A percentile compares a stretch with the other conserved stretches of the same genome.
Evolutionary conservation across 2,797 vertebrate species (phyloP).

Genomic region (Staurois parvus): DNA sequence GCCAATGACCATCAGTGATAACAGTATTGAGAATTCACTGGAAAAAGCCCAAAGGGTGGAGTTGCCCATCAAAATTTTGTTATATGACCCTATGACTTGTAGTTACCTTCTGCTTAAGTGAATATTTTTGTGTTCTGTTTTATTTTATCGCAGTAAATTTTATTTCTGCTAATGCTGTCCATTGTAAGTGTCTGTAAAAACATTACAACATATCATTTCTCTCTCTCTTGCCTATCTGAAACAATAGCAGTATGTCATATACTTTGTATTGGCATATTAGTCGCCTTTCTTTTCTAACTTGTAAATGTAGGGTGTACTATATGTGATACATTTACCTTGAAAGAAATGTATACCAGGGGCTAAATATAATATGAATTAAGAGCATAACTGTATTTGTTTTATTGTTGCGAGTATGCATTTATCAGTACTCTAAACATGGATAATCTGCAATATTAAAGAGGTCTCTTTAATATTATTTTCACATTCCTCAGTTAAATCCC

Average conservation of each 20-base stretch:
- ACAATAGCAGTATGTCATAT: neutral
- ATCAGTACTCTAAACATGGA: conserved; percentile 42
- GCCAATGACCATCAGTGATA: no score
- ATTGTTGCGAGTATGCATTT: conserved; percentile 18
- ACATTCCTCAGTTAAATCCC: conserved; percentile 54
- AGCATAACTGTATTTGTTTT: neutral
- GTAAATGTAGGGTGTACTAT: no score
- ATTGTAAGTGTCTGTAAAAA: neutral
- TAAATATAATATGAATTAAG: neutral
- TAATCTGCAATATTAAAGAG: conserved; percentile 44
- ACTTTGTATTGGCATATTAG: neutral
- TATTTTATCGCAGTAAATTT: no score
- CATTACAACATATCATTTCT: neutral
- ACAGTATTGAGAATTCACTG: no score
- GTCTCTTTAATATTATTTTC: conserved; percentile 48
- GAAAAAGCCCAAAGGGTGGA: no score
- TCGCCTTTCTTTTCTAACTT: no score
- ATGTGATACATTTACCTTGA: neutral
- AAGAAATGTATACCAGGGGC: neutral
- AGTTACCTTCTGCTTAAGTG: no score
- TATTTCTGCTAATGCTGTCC: no score
- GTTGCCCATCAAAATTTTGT: no score
- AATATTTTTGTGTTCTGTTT: no score
- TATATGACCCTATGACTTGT: no score
- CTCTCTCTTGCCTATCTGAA: neutral